Base-by-base conservation (phyloP, 1,140 invertebrate genomes). In the Drosophila burlai region DNA sequence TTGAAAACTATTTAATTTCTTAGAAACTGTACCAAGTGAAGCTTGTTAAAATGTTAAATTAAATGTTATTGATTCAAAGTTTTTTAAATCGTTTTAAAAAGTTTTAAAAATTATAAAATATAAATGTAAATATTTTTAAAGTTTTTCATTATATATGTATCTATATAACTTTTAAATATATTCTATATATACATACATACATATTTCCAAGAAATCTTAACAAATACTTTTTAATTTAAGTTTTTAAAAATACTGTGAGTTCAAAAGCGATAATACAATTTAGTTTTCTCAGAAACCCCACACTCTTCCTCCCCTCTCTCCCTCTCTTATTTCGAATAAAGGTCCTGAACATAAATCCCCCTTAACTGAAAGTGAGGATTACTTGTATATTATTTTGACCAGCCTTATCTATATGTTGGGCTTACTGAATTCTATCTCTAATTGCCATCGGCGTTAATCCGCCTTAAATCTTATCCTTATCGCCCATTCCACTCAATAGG, bases 401-500 rank as follows among this genome's bases (percentile, higher is more conserved):
- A 57, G 2, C 0, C 36, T 57, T 57, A 57, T 57, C 54, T 40
- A 40, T 40, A 57, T 40, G n/a, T 38, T 38, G 36, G 18, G 8
- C 3, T 38, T 38, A 24, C 15, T 16, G 8, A 38, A 38, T 57
- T 40, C 36, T 57, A 57, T 57, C 54, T 57, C 54, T 57, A 40
- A 57, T 40, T 57, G 54, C 54, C 54, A 40, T 40, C 54, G 36
- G 36, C 15, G 15, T 40, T 57, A 57, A 57, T 57, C 54, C 54
- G 4, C 1, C 54, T 40, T 57, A 57, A 57, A 40, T 57, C 54
- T 57, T 2, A 38, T 40, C 34, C 52, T 55, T 55, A 55, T 57
- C 54, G 54, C 54, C 36, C 54, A 57, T 57, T 26, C 36, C 36
- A 40, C 54, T 40, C 54, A 57, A 57, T 57, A 57, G 54, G 54